Conservation (phyloP, 2,113 vertebrate genomes). For the Ornithorhynchus anatinus region DNA sequence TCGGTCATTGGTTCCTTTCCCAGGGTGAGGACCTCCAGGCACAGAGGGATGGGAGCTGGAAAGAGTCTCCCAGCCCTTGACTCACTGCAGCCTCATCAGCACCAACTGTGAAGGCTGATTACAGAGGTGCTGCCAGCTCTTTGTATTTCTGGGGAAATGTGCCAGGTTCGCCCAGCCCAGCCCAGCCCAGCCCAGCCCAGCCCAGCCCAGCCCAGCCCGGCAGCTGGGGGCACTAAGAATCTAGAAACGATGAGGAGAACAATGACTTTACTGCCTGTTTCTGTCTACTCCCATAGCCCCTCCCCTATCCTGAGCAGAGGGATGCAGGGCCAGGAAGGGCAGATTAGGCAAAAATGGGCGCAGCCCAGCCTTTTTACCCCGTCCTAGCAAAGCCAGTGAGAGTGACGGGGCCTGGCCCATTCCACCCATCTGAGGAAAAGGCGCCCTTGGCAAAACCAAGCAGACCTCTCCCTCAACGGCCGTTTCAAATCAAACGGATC, state of each 20-base stretch:
- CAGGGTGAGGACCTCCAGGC: too few relatives aligned
- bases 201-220: neutral
- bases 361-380: too few relatives aligned
- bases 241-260: neutral
- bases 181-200: neutral
- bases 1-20: too few relatives aligned
- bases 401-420: too few relatives aligned
- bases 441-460: too few relatives aligned
- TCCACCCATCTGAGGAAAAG: too few relatives aligned
- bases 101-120: neutral
- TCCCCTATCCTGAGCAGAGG: neutral
- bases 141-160: neutral
- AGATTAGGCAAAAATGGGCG: too few relatives aligned
- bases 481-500: too few relatives aligned
- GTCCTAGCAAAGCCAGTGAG: too few relatives aligned
- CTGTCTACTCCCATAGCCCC: neutral
- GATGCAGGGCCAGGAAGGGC: too few relatives aligned
- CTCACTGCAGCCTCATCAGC: neutral
- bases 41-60: too few relatives aligned
- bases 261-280: neutral
- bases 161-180: neutral
- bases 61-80: neutral
- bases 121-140: neutral
- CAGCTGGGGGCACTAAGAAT: neutral
- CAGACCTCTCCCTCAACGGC: too few relatives aligned